Conservation (phyloP, 2,797 vertebrate species). For the Peromyscus aztecus region DNA sequence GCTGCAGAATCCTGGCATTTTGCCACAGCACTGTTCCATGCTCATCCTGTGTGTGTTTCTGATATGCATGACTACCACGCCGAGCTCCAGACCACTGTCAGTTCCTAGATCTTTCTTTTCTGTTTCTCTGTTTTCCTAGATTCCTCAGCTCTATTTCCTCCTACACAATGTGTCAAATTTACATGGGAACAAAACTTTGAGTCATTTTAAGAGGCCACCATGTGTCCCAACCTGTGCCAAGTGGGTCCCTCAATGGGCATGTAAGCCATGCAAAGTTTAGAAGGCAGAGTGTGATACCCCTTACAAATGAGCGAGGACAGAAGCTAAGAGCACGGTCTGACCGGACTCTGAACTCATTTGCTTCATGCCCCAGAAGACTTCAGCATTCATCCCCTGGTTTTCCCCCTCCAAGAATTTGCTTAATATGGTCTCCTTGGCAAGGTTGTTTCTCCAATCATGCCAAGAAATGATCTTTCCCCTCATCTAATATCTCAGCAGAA, state of each 20-base stretch:
- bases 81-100: slow-evolving; percentile 43
- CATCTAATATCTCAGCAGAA: background rate
- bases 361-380: background rate
- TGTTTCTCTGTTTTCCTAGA: background rate
- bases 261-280: accelerated
- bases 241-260: accelerated
- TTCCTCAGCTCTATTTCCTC: background rate
- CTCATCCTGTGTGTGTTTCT: background rate
- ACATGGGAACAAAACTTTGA: background rate
- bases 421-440: background rate
- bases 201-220: background rate
- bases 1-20: background rate
- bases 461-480: background rate
- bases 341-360: background rate
- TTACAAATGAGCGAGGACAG: background rate
- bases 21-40: background rate
- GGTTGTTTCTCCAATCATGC: accelerated
- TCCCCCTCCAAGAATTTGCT: too few species aligned
- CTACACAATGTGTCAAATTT: background rate
- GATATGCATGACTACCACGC: background rate
- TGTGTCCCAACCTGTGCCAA: too few species aligned
- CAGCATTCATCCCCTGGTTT: accelerated
- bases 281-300: too few species aligned
- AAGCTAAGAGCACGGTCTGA: background rate
- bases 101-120: background rate